Evolutionary conservation across 37 sponge, comb jelly and placozoan species (phyloP), one percentile per base, ranked within the genome.

Genomic region (Agelas oroides): DNA sequence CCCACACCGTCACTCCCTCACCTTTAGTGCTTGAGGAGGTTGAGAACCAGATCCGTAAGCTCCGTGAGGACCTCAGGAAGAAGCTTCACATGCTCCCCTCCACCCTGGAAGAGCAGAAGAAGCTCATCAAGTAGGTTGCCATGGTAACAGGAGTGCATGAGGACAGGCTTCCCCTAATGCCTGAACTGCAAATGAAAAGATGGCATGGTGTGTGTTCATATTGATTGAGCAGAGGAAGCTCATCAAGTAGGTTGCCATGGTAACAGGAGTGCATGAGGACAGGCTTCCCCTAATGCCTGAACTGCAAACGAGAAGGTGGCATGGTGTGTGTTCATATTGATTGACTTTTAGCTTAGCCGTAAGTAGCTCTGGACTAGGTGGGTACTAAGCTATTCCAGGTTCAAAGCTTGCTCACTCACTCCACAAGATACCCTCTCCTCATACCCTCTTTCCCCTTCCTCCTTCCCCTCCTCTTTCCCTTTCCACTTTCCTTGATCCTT

Each of bases 161-260:
- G 15, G 15, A 19, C 23, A 65, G 23, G 12, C 19, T 23, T 13
- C 66, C 66, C 25, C 25, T 24, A 68, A 6, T 33, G 12, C 35
- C 36, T 31, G 27, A 20, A 68, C 27, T 33, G 20, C 20, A 6
- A 6, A 33, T 19, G 30, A 56, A 19, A 18, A 19, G 18, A 19
- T 19, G 15, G 18, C 18, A 18, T 56, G n/a, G n/a, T n/a, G n/a
- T n/a, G n/a, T n/a, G n/a, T 78, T 91, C 40, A 79, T 86, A 25
- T 70, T 97, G 5, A 95, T 90, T 15, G 83, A 95, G n/a, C 95
- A 91, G 80, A 92, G 92, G 83, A 89, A 80, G 40, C 75, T 95
- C 67, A 95, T 97, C 70, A 95, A 92, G 94, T 94, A 32, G 70
- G 79, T 20, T 5, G 19, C n/a, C n/a, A n/a, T n/a, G 11, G 25